Evolutionary conservation across 35 echinoderm and acorn worm genomes (phyloP).

Genomic region (Apostichopus parvimensis): DNA sequence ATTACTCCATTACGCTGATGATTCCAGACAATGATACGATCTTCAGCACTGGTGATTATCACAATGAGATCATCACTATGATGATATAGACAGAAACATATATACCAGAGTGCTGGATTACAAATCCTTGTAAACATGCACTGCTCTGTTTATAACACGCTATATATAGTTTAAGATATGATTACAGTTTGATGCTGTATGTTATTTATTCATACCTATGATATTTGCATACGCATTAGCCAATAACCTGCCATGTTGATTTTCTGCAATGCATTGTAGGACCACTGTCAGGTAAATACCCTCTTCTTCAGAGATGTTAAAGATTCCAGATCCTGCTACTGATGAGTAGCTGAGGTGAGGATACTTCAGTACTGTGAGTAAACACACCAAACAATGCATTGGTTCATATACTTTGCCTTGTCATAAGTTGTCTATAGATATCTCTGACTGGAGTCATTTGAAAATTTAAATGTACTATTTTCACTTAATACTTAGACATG

Average conservation of each 20-base stretch:
- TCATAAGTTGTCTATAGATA: neutral
- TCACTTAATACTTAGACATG: no score
- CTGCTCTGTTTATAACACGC: neutral
- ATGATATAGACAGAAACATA: no score
- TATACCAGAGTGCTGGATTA: neutral
- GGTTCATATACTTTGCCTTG: neutral
- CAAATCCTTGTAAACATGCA: neutral
- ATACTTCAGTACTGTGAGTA: slow-evolving; percentile 21
- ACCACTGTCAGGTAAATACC: slow-evolving; percentile 30
- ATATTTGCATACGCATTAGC: slow-evolving; percentile 55
- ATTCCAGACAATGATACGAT: no score
- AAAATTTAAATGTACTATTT: neutral
- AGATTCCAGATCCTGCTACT: neutral
- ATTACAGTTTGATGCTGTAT: neutral
- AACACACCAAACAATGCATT: neutral
- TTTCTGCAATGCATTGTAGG: slow-evolving; percentile 37
- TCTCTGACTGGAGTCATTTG: neutral
- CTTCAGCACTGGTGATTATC: no score
- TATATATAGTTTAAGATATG: neutral
- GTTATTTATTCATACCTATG: slow-evolving; percentile 8
- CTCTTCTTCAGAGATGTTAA: slow-evolving; percentile 26
- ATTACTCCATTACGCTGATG: no score
- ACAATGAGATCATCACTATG: no score
- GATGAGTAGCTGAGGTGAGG: slow-evolving; percentile 33
- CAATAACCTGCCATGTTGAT: slow-evolving; percentile 40